Evolutionary conservation across 2,797 vertebrate species (phyloP).

Genomic region (Tapirus indicus): DNA sequence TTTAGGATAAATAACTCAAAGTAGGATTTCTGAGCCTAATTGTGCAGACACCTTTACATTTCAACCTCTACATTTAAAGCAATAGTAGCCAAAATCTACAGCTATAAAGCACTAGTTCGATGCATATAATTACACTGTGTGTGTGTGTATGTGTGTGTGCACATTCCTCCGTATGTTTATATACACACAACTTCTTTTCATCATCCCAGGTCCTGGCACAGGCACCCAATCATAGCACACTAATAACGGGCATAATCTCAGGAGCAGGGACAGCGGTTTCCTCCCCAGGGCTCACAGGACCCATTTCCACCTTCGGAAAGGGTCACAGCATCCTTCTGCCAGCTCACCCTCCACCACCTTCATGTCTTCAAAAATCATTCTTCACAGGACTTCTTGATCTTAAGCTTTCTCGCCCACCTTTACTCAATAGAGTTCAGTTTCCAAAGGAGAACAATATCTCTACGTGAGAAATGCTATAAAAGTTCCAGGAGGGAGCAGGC

Average conservation of each 20-base stretch:
- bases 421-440: background rate
- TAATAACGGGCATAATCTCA: accelerated
- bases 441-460: background rate
- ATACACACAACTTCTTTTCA: background rate
- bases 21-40: background rate
- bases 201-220: too few relatives aligned
- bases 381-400: background rate
- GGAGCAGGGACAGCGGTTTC: background rate
- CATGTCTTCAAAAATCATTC: accelerated
- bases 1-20: background rate
- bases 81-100: background rate
- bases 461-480: accelerated
- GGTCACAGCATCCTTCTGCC: accelerated
- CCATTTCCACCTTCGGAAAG: accelerated
- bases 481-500: background rate
- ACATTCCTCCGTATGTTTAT: accelerated
- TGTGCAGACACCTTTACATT: background rate
- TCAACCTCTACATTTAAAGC: background rate
- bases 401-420: background rate
- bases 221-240: accelerated
- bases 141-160: background rate
- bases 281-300: background rate
- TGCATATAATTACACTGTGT: accelerated
- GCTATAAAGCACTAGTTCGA: background rate
- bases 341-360: accelerated